phyloP scores from a whole-genome alignment of 2,113 vertebrate species.

The Ctenodactylus gundi region DNA sequence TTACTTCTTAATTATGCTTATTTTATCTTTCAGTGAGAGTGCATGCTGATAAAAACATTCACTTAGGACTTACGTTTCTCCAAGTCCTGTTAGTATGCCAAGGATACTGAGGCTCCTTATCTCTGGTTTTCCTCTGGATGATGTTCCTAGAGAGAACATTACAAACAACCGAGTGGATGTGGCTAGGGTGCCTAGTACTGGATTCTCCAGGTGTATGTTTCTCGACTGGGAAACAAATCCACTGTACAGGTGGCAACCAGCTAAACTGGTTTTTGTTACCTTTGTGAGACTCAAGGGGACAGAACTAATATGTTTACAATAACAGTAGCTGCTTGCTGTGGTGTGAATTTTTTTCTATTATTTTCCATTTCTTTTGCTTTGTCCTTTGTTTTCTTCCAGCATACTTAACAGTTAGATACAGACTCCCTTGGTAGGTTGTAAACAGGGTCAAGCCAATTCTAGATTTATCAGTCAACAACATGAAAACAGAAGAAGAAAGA shows the following conservation, averaged over 20 bases:
- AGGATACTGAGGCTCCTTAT: not conserved
- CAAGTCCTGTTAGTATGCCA: not conserved
- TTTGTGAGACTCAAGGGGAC: too few species aligned
- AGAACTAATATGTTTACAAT: not conserved
- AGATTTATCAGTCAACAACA: not conserved
- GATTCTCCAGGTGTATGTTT: not conserved
- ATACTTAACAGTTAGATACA: not conserved
- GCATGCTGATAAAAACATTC: too few species aligned
- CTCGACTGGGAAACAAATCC: not conserved
- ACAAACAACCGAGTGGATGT: too few species aligned
- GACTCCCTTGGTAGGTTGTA: not conserved
- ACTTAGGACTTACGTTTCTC: not conserved
- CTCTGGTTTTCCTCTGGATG: not conserved
- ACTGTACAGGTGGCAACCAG: not conserved
- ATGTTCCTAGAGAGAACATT: not conserved
- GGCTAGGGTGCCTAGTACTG: not conserved
- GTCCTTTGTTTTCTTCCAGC: not conserved
- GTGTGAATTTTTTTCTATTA: too few species aligned
- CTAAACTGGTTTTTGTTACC: fast-evolving
- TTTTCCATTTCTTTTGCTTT: too few species aligned
- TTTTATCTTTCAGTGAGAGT: not conserved
- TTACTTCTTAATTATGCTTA: too few species aligned
- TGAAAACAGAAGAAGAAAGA: not conserved
- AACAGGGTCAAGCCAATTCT: not conserved
- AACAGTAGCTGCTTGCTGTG: not conserved